phyloP scores from a whole-genome alignment of 2,113 vertebrate species.

The Megaptera novaeangliae region DNA sequence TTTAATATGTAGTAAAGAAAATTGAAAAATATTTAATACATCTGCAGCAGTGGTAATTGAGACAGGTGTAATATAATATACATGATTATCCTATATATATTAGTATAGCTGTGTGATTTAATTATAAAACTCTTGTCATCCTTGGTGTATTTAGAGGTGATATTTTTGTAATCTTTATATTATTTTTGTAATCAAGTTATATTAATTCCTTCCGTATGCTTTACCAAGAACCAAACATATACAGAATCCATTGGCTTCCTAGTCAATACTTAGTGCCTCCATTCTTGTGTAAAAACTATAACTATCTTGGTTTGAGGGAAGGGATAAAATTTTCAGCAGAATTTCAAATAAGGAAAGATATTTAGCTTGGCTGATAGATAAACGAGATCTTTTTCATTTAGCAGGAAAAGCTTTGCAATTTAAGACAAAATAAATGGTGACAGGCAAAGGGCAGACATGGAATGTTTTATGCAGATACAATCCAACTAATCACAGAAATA shows the following conservation, averaged over 20 bases:
- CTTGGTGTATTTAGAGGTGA: neutral
- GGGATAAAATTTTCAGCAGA: neutral
- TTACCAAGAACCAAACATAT: neutral
- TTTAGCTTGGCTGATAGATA: neutral
- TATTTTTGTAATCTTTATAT: neutral
- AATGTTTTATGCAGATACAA: neutral
- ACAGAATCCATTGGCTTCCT: neutral
- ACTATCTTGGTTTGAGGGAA: neutral
- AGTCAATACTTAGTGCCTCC: neutral
- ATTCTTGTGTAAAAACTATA: neutral
- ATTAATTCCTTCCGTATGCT: neutral
- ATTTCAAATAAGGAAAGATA: neutral
- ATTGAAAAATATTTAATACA: neutral
- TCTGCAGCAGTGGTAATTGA: neutral
- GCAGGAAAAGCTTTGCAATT: neutral
- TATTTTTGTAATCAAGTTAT: neutral
- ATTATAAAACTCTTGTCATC: neutral
- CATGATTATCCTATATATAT: neutral
- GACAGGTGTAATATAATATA: neutral
- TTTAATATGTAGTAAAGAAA: neutral
- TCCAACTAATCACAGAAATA: neutral
- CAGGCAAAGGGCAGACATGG: neutral
- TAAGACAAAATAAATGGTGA: conserved; percentile 27
- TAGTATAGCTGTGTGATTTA: neutral
- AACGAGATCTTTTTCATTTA: neutral